Evolutionary conservation across 2,888 invertebrate species (phyloP), one percentile per base, ranked within the genome.

Genomic region (Sarcophaga carnaria): DNA sequence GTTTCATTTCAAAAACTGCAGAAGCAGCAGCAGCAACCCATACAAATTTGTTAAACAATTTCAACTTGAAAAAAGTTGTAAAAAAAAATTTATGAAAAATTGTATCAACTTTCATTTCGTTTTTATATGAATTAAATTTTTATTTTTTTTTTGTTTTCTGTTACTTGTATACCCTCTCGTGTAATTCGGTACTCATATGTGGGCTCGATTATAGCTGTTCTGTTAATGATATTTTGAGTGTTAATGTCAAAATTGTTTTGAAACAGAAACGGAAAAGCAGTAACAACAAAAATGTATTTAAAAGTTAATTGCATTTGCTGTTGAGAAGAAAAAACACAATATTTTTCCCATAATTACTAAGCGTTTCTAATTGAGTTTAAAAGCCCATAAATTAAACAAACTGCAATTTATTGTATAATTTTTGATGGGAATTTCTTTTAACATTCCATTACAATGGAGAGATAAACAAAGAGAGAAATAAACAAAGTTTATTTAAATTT

Each of bases 141-240:
- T 70, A 45, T 25, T 62, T 63, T 20, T 12, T 27, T 62, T 1
- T 0, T 59, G 47, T 75, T 47, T 64, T 49, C 25, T 49, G 11
- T 37, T 12, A 27, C 47, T 59, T n/a, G 6, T 54, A 62, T 79
- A 49, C 37, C 20, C 62, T 72, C 62, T 37, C 1, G 22, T 80
- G 14, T 84, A 60, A 37, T 63, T 27, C 49, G 47, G 22, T 54
- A 27, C 20, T 37, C 4, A 69, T 47, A 85, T 79, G 82, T 82
- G 79, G 82, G 84, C 74, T 74, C 14, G 63, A 45, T 49, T 67
- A 22, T 64, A 25, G 37, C 47, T 49, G 49, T 82, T 25, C 63
- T 82, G 78, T 81, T 85, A 82, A 70, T 82, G 70, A 70, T 77
- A 82, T 86, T 86, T 82, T 82, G 79, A 86, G 76, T 86, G 86